Conservation (phyloP, 1,140 invertebrate genomes). For the Anastrepha obliqua region DNA sequence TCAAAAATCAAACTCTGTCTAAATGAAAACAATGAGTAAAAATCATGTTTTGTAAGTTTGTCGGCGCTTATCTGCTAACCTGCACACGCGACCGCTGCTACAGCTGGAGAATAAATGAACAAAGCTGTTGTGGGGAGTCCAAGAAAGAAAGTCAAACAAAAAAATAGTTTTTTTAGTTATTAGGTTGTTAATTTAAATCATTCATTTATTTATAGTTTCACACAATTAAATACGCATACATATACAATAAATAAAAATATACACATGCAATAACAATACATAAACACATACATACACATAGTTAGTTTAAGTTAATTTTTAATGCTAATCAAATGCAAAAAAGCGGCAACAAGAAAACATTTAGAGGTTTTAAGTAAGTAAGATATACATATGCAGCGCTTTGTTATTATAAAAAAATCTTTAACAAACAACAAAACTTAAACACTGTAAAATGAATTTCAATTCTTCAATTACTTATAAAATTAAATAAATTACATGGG, state of each 20-base stretch:
- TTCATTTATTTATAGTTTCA: conserved; percentile 20
- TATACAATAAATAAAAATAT: conserved; percentile 15
- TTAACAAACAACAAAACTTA: conserved; percentile 24
- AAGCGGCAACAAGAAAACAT: background rate
- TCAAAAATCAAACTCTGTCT: too few species aligned
- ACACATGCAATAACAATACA: conserved; percentile 4
- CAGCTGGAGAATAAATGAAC: background rate
- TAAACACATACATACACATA: conserved; percentile 33
- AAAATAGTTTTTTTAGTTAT: background rate
- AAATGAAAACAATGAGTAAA: too few species aligned
- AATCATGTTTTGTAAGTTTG: background rate
- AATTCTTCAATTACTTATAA: background rate
- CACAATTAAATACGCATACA: background rate
- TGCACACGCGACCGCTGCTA: background rate
- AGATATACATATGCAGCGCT: conserved; percentile 4
- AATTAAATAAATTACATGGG: background rate
- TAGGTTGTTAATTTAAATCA: conserved; percentile 38
- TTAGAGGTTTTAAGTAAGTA: background rate
- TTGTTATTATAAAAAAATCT: background rate
- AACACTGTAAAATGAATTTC: background rate
- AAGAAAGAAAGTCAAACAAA: background rate
- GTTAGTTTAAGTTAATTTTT: conserved; percentile 48
- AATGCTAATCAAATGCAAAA: conserved; percentile 12
- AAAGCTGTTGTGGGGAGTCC: background rate
- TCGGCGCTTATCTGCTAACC: background rate